Evolutionary conservation across 2,113 vertebrate genomes (phyloP).

Genomic region (Chlorocebus sabaeus): DNA sequence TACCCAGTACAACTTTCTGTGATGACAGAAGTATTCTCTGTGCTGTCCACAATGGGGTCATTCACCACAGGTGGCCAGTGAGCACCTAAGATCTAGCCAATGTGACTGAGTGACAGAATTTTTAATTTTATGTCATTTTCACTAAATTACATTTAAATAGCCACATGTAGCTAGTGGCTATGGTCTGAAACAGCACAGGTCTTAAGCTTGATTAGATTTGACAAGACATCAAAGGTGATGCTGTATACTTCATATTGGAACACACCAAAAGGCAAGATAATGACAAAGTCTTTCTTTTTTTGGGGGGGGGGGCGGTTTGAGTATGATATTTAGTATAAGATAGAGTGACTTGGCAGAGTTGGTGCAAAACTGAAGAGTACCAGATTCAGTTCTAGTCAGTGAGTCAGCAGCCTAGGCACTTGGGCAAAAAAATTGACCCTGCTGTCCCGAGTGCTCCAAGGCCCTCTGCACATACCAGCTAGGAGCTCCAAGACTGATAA

Average conservation of each 20-base stretch:
- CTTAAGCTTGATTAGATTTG: background rate
- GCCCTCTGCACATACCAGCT: background rate
- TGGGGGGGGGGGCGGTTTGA: background rate
- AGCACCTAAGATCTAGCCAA: background rate
- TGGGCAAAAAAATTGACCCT: background rate
- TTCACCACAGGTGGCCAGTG: background rate
- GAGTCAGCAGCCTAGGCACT: conserved; percentile 42
- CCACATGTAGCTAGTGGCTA: background rate
- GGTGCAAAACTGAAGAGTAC: conserved; percentile 5
- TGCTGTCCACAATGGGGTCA: background rate
- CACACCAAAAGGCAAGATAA: background rate
- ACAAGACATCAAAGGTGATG: background rate
- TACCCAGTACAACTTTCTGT: background rate
- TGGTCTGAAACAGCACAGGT: background rate
- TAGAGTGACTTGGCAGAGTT: conserved; percentile 26
- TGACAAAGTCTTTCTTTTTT: background rate
- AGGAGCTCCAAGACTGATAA: background rate
- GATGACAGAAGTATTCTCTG: background rate
- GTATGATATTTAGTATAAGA: conserved; percentile 53
- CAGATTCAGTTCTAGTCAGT: background rate
- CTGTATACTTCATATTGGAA: background rate
- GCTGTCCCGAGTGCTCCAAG: background rate
- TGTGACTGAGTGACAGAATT: background rate
- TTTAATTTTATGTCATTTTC: background rate
- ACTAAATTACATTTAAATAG: background rate